Percentiles rank a stretch among this genome's conserved stretches.
Evolutionary conservation across 2,113 vertebrate genomes (phyloP).

Genomic region (Cisticola juncidis): DNA sequence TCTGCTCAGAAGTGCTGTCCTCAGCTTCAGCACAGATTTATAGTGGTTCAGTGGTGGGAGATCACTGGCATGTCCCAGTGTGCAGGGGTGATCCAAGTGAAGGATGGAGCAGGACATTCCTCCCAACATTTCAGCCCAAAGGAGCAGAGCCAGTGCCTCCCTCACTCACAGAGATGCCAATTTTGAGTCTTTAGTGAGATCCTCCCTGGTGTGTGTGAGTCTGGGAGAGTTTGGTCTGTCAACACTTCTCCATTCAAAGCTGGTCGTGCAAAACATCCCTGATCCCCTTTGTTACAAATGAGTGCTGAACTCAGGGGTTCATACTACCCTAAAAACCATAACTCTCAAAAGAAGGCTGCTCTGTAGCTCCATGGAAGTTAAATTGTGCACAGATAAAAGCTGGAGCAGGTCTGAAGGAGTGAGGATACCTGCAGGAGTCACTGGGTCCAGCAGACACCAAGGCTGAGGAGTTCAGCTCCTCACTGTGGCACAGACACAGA

Average conservation of each 20-base stretch:
- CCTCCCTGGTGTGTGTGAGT: background rate
- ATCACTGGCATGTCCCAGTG: background rate
- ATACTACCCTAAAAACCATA: background rate
- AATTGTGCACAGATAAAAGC: background rate
- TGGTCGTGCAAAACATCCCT: background rate
- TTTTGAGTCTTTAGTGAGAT: background rate
- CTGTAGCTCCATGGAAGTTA: background rate
- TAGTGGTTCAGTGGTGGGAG: background rate
- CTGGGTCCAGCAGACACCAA: background rate
- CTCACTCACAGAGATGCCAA: background rate
- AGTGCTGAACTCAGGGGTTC: background rate
- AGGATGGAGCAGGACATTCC: background rate
- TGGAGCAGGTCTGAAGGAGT: background rate
- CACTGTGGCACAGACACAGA: background rate
- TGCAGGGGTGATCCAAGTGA: background rate
- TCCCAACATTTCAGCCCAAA: background rate
- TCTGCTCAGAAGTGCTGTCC: background rate
- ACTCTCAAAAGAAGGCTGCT: background rate
- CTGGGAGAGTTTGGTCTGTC: background rate
- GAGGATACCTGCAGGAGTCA: background rate
- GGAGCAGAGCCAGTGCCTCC: background rate
- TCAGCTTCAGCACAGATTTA: background rate
- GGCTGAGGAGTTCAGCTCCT: background rate
- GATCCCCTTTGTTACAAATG: background rate
- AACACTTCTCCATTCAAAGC: background rate